Base-by-base conservation (phyloP, 1,140 invertebrate species). In the Drosophila cardini region DNA sequence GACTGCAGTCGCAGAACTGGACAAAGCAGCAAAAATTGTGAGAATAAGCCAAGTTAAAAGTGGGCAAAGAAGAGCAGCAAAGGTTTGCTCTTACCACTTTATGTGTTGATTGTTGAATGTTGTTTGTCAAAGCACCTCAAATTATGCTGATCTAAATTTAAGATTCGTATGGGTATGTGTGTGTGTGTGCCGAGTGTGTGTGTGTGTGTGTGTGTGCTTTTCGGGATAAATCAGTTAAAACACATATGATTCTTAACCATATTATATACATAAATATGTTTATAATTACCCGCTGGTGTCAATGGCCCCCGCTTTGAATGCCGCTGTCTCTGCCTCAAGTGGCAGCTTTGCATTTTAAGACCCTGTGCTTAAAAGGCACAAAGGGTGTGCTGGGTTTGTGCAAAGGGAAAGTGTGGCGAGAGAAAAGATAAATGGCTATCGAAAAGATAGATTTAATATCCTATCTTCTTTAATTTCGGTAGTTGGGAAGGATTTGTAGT, bases 171-270 rank as follows among this genome's bases (percentile, higher is more conserved):
- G 13, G 1, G 5, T 38, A 5, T 11, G 10, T 0, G 36, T 11
- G 11, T 0, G 10, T 38, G 6, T 2, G 2, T 36, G 2, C 46
- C 30, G 58, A 76, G 79, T 87, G 36, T 57, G 13, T 4, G 13
- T 38, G 21, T 10, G 10, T 3, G 11, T 11, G 9, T 2, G 10
- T 38, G 10, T 10, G 9, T 38, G 9, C 48, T 30, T 53, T 73
- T 26, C 21, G 79, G 83, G 84, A 87, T 89, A 87, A 87, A 89
- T 80, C 67, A 73, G 50, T 65, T 89, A 89, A 87, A 80, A 86
- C 78, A 76, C 65, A 67, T 61, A 67, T 15, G 55, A 26, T 26
- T 26, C 21, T 26, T 26, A 2, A 4, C 21, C 69, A 70, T 46
- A 38, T 16, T 45, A 45, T 15, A 42, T 57, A 63, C 32, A 48